Conservation (phyloP, 2,113 vertebrate genomes). For the Poeciliopsis prolifica region DNA sequence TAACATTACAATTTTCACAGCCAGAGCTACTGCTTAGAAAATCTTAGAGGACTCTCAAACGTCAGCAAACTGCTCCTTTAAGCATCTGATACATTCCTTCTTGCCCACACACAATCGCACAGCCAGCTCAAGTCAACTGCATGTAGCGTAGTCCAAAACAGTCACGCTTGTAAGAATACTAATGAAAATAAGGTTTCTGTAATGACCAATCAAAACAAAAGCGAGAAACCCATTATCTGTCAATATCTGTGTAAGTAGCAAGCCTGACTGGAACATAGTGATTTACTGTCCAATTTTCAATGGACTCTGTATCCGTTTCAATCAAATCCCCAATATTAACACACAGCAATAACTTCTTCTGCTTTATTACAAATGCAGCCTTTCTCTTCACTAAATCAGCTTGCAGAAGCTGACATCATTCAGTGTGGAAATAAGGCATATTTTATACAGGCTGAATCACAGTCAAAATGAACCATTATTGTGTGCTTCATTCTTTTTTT, state of each 20-base stretch:
- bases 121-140: constrained; percentile 27
- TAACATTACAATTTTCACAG: too few species aligned
- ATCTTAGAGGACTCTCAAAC: too few species aligned
- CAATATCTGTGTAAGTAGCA: constrained; percentile 62
- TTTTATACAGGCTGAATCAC: constrained; percentile 65
- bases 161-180: constrained; percentile 54
- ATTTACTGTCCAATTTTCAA: constrained; percentile 75
- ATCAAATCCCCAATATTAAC: constrained; percentile 79
- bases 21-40: too few species aligned
- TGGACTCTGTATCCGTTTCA: constrained; percentile 72
- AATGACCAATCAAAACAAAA: constrained; percentile 66
- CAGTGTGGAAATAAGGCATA: constrained; percentile 69
- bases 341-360: constrained; percentile 68
- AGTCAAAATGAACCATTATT: constrained; percentile 66
- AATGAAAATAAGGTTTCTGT: constrained; percentile 70
- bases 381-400: constrained; percentile 67
- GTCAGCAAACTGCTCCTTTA: neutral
- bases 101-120: neutral
- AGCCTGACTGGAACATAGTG: constrained; percentile 60
- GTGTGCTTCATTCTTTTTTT: constrained; percentile 34
- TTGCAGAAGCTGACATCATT: constrained; percentile 58
- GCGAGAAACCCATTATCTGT: constrained; percentile 61
- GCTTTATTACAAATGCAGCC: constrained; percentile 72
- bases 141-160: constrained; percentile 25
- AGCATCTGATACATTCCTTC: neutral